Base-by-base conservation (phyloP, 2,797 vertebrate species). In the Acomys russatus region DNA sequence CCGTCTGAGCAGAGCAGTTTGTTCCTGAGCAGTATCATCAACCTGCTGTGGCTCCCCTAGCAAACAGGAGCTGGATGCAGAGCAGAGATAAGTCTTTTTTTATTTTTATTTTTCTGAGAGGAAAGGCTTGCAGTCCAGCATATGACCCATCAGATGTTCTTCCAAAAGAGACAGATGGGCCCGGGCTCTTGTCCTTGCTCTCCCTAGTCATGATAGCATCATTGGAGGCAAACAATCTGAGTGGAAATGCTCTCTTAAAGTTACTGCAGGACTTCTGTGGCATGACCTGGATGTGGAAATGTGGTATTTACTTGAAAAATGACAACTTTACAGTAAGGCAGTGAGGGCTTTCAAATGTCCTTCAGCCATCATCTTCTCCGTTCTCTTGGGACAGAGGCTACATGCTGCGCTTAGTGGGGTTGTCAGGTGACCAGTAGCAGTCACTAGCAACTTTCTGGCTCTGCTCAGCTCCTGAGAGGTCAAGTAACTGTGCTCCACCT, bases 371-470 rank as follows among this genome's bases (percentile, higher is more conserved):
- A 49, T 51, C 38, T 23, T 44, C 82, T 35, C 54, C 11, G 0
- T 18, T 0, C 2, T 9, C 2, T n/a, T 18, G 35, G 28, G 17
- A 6, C 0, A 20, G 56, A 23, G 35, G 12, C 51, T 20, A 25
- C 30, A 30, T 4, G 15, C 1, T 20, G 25, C 3, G n/a, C 56
- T 28, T 7, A 1, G 25, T 59, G 89, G 80, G 51, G 22, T 44
- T 0, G 1, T 38, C 30, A 6, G 0, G 0, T 73, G 12, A 8
- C 44, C 59, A 11, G 18, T 7, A 28, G 54, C 11, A 1, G 68
- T 59, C 1, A 35, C 49, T 0, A 3, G 14, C 9, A 9, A 49
- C 18, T 25, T 17, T 5, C 14, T 17, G 38, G 30, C n/a, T 68
- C n/a, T 0, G 6, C 9, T 20, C 0, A 0, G 14, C 18, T 63